Evolutionary conservation across 2,113 vertebrate genomes (phyloP).

Genomic region (Mugil cephalus): DNA sequence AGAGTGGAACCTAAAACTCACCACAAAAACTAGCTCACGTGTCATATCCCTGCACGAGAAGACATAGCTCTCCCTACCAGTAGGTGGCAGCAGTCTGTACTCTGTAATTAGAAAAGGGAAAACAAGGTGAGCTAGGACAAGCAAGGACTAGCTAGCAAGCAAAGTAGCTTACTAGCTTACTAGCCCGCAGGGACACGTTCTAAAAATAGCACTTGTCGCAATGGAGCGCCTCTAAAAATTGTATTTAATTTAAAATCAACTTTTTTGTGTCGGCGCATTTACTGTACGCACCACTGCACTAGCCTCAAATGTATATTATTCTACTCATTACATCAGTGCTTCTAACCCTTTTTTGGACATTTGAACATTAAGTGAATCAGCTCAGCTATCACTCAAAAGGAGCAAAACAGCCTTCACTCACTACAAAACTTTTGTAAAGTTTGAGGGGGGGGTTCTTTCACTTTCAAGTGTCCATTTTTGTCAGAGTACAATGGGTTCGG

Average conservation of each 20-base stretch:
- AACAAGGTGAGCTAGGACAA: no score
- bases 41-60: no score
- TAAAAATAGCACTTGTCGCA: no score
- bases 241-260: no score
- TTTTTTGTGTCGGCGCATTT: background rate
- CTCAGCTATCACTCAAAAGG: constrained; percentile 51
- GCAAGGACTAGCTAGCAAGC: no score
- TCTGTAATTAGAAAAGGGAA: no score
- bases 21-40: background rate
- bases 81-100: no score
- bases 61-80: no score
- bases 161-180: no score
- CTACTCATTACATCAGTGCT: constrained; percentile 32
- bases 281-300: constrained; percentile 2
- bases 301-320: constrained; percentile 15
- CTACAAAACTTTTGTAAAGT: constrained; percentile 21
- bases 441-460: constrained; percentile 5
- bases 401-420: constrained; percentile 15
- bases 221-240: no score
- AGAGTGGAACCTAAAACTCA: no score
- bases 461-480: constrained; percentile 49
- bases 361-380: constrained; percentile 57
- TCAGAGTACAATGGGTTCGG: constrained; percentile 28
- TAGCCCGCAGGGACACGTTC: no score
- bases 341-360: constrained; percentile 7